These are phyloP conservation scores for Hyposoter didymator DNA, from an alignment of 2,888 invertebrate species.

Conservation along the genomic window DNA sequence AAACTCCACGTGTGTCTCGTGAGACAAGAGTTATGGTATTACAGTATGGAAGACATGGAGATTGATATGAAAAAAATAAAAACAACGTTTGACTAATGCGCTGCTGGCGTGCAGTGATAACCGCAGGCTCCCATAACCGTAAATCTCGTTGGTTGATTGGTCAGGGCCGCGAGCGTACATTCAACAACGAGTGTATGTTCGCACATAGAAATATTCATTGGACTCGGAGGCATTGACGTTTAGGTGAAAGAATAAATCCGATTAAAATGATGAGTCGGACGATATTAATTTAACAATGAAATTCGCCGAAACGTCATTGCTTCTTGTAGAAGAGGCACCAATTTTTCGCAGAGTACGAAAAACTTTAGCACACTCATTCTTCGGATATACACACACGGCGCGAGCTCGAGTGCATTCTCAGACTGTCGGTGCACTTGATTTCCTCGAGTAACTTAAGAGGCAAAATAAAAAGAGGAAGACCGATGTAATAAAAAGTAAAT, in stretches of 20 bases:
- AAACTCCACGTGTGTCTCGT: not conserved
- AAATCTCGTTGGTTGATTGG: conserved; percentile 63
- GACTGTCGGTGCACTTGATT: conserved; percentile 70
- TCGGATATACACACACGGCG: not conserved
- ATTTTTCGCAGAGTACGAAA: conserved; percentile 42
- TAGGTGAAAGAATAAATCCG: not conserved
- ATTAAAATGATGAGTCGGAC: not conserved
- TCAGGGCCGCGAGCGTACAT: conserved; percentile 42
- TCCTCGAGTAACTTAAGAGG: conserved; percentile 58
- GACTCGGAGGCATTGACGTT: not conserved
- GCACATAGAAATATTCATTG: conserved; percentile 1
- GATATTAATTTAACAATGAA: not conserved
- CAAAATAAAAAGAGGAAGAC: not conserved
- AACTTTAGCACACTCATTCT: conserved; percentile 24
- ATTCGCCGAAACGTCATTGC: not conserved
- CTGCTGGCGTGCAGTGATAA: conserved; percentile 53
- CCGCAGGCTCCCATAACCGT: conserved; percentile 50
- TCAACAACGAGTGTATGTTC: conserved; percentile 14
- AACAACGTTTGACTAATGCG: conserved; percentile 41
- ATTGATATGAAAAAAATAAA: not conserved
- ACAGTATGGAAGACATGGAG: conserved; percentile 27
- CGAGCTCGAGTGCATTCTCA: conserved; percentile 66
- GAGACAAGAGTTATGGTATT: conserved; percentile 20
- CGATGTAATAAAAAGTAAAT: conserved; percentile 30
- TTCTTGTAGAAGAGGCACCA: conserved; percentile 18